Conservation (phyloP, 2,113 vertebrate genomes). For the Cyrtonyx montezumae region DNA sequence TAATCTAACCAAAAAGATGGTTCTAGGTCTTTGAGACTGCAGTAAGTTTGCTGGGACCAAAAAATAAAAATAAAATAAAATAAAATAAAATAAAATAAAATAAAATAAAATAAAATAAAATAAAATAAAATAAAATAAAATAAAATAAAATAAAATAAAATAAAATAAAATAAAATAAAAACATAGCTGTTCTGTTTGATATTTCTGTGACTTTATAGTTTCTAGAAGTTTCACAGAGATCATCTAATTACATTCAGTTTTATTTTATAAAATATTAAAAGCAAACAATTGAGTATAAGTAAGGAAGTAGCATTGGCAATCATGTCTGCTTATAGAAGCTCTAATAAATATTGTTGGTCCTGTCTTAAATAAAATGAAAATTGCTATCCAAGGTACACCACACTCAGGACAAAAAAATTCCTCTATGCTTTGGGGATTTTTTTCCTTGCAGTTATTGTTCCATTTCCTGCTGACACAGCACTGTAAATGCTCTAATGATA, state of each 20-base stretch:
- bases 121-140: no score
- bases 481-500: conserved; percentile 74
- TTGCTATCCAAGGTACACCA: conserved; percentile 8
- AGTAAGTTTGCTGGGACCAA: background rate
- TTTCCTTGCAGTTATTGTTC: conserved; percentile 65
- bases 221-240: background rate
- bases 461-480: conserved; percentile 73
- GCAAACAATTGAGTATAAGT: background rate
- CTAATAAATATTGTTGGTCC: background rate
- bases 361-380: background rate
- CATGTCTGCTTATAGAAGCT: background rate
- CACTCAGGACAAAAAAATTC: conserved; percentile 38
- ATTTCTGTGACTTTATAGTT: background rate
- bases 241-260: background rate
- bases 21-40: background rate
- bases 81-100: no score
- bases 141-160: no score
- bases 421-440: conserved; percentile 17
- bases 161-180: no score
- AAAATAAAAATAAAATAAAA: background rate
- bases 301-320: background rate
- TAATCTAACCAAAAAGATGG: background rate
- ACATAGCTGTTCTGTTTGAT: background rate
- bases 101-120: no score
- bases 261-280: background rate